These are phyloP conservation scores for Pavo muticus DNA, from an alignment of 2,113 vertebrate species.

Conservation along the genomic window DNA sequence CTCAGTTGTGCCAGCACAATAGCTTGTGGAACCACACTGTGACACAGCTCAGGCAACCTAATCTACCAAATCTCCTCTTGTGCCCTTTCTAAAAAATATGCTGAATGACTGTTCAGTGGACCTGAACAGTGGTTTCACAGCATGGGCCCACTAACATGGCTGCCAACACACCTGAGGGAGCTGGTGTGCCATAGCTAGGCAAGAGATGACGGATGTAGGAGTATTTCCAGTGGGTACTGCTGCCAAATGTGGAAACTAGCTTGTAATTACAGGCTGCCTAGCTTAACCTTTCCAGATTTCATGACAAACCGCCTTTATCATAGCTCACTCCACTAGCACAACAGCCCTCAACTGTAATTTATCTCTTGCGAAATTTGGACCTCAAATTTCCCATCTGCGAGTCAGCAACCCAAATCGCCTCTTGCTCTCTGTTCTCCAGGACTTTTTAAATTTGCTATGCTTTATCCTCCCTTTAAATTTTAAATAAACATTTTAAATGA, in stretches of 20 bases:
- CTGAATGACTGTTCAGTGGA: background rate
- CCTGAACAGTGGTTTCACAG: background rate
- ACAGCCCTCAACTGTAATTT: background rate
- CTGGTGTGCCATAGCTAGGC: background rate
- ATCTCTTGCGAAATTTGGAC: background rate
- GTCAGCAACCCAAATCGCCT: background rate
- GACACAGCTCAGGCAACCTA: background rate
- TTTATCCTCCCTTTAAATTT: constrained; percentile 16
- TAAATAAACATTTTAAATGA: background rate
- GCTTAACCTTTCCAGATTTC: constrained; percentile 26
- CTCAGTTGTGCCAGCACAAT: background rate
- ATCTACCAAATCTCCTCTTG: background rate
- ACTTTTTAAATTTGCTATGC: background rate
- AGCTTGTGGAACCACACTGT: background rate
- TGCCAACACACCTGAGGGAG: constrained; percentile 57
- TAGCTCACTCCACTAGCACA: background rate
- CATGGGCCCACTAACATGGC: fast-evolving
- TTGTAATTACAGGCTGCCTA: constrained; percentile 48
- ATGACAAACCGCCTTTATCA: background rate
- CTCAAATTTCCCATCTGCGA: background rate
- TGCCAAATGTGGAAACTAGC: constrained; percentile 20
- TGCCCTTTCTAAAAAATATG: background rate
- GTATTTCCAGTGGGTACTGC: background rate
- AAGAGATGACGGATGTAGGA: background rate
- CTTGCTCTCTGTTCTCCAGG: fast-evolving